Percentiles rank a stretch among this genome's conserved stretches.
phyloP scores from a whole-genome alignment of 1,140 invertebrate species.

The Limonius californicus region DNA sequence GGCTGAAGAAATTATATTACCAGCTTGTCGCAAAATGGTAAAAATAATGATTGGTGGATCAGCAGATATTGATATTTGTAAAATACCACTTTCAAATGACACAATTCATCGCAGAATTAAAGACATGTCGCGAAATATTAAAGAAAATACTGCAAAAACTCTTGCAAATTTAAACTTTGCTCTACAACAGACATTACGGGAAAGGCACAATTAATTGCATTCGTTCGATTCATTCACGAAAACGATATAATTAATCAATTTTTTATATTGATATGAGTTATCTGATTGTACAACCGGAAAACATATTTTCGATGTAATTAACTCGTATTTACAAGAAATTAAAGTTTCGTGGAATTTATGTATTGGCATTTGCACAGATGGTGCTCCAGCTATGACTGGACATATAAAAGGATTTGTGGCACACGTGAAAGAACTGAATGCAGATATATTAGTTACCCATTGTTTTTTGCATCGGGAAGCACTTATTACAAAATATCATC shows the following conservation, averaged over 20 bases:
- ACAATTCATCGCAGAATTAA: constrained; percentile 12
- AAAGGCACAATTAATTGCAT: constrained; percentile 31
- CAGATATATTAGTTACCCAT: not conserved
- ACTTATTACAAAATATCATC: constrained; percentile 18
- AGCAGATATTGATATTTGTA: too few species aligned
- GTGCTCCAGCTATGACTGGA: constrained; percentile 45
- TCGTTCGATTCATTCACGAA: constrained; percentile 26
- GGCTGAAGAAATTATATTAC: too few species aligned
- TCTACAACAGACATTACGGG: constrained; percentile 28
- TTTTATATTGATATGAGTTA: constrained; percentile 23
- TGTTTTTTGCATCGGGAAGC: constrained; percentile 27
- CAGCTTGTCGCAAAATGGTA: too few species aligned
- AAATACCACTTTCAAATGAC: constrained; percentile 9
- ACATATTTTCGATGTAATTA: constrained; percentile 37
- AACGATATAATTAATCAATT: constrained; percentile 24
- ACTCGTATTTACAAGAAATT: constrained; percentile 35
- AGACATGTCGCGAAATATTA: not conserved
- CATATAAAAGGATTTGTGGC: constrained; percentile 39
- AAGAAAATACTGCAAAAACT: not conserved
- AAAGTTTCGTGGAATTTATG: constrained; percentile 35
- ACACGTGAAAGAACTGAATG: constrained; percentile 27
- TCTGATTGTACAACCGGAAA: constrained; percentile 25
- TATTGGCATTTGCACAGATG: constrained; percentile 46
- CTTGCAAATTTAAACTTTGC: constrained; percentile 6
- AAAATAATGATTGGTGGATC: too few species aligned